Evolutionary conservation across 2,888 invertebrate species (phyloP).

Genomic region (Harpalus rubripes): DNA sequence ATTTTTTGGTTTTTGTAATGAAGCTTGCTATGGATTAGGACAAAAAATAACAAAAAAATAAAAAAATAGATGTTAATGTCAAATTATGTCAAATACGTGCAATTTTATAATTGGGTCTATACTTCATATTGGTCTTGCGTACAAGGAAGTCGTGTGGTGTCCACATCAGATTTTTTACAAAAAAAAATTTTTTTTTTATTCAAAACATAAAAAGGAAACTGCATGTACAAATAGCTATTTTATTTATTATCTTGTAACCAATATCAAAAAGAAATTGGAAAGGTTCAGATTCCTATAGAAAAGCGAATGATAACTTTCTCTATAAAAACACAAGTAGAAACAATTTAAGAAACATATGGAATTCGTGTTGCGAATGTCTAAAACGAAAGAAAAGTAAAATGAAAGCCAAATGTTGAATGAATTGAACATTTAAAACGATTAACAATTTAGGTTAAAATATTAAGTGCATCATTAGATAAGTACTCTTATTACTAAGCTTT

Average conservation of each 20-base stretch:
- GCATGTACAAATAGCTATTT: not conserved
- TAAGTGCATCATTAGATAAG: not conserved
- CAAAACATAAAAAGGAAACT: not conserved
- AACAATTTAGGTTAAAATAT: not conserved
- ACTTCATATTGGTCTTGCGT: too few relatives aligned
- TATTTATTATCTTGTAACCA: not conserved
- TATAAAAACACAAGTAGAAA: not conserved
- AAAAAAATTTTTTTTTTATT: not conserved
- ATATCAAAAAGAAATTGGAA: not conserved
- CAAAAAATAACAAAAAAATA: too few relatives aligned
- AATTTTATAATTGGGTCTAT: too few relatives aligned
- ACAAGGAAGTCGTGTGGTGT: too few relatives aligned
- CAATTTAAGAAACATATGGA: not conserved
- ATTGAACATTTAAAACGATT: not conserved
- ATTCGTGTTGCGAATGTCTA: not conserved
- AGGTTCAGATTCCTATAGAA: not conserved
- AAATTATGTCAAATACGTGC: too few relatives aligned
- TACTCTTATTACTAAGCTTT: conserved; percentile 8
- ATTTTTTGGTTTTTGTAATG: too few relatives aligned
- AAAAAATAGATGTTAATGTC: too few relatives aligned
- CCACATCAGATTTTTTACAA: too few relatives aligned
- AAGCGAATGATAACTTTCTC: not conserved
- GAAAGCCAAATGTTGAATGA: not conserved
- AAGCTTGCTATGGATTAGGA: too few relatives aligned
- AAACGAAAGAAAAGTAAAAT: not conserved